Evolutionary conservation across 2,888 invertebrate species (phyloP).

Genomic region (Drosophila prostipennis): DNA sequence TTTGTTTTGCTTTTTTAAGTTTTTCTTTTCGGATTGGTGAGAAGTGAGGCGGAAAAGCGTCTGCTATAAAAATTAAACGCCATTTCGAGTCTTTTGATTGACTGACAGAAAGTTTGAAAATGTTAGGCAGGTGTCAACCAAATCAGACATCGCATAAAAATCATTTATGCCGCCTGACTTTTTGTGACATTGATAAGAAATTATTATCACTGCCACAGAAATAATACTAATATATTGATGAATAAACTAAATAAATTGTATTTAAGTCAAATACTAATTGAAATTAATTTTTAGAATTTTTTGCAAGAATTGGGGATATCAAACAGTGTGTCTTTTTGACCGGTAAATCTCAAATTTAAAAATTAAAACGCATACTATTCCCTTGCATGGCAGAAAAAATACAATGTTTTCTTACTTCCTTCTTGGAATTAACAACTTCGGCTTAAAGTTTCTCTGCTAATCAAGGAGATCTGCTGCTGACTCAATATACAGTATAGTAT

Average conservation of each 20-base stretch:
- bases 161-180: conserved; percentile 15
- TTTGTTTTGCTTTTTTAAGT: conserved; percentile 34
- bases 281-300: too few species aligned
- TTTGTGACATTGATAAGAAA: conserved; percentile 19
- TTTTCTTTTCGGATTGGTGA: conserved; percentile 18
- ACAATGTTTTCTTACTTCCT: background rate
- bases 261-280: too few species aligned
- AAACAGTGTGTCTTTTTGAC: too few species aligned
- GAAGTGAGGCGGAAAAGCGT: conserved; percentile 37
- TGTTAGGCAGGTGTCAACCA: conserved; percentile 56
- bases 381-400: too few species aligned
- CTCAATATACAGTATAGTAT: conserved; percentile 5
- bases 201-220: conserved; percentile 1
- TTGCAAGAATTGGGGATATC: too few species aligned
- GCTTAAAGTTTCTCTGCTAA: conserved; percentile 57
- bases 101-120: conserved; percentile 54
- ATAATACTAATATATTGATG: too few species aligned
- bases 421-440: conserved; percentile 1
- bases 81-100: conserved; percentile 65
- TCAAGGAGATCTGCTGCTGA: conserved; percentile 32
- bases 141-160: conserved; percentile 35
- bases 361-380: too few species aligned
- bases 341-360: too few species aligned
- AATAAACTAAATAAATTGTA: too few species aligned
- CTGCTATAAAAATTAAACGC: conserved; percentile 68